Evolutionary conservation across 2,113 vertebrate species (phyloP).

Genomic region (Galbula dea): DNA sequence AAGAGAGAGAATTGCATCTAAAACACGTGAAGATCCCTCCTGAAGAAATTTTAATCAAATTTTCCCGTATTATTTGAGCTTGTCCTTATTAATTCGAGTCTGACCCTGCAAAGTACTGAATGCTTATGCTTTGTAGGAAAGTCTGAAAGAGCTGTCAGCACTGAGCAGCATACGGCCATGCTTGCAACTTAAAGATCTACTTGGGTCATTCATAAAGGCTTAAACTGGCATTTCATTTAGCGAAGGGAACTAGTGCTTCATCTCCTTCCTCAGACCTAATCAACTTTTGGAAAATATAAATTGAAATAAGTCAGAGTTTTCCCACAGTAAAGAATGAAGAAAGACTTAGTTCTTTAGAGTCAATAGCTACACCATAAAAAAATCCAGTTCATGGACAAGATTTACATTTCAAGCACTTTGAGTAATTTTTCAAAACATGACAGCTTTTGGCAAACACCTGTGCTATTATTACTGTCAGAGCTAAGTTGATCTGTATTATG

Average conservation of each 20-base stretch:
- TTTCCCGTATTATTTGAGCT: neutral
- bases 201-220: neutral
- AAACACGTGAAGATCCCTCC: neutral
- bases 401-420: neutral
- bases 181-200: neutral
- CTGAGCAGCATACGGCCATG: neutral
- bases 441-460: neutral
- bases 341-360: neutral
- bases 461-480: neutral
- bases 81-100: neutral
- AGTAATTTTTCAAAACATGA: neutral
- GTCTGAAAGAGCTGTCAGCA: neutral
- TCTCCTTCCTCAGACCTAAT: neutral
- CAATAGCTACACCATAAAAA: neutral
- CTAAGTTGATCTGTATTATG: neutral
- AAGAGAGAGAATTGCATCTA: neutral
- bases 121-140: neutral
- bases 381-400: neutral
- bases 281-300: neutral
- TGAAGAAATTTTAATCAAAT: neutral
- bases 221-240: neutral
- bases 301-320: neutral
- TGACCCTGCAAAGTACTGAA: neutral
- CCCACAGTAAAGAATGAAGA: neutral
- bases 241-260: neutral